Base-by-base conservation (phyloP, 1,140 invertebrate species). In the Rhopalosiphum padi region DNA sequence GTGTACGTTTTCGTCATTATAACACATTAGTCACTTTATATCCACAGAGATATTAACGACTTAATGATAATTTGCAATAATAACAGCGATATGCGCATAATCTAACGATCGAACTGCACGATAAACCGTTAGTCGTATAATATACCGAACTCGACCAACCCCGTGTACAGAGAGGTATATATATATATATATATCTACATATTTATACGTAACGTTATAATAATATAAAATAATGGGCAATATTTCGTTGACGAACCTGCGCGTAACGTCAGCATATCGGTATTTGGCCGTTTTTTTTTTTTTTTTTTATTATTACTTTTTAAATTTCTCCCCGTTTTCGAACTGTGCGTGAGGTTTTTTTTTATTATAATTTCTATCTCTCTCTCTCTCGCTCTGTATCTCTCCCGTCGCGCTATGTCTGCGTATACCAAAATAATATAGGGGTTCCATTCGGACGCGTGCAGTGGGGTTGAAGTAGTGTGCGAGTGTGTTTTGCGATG, bases 221-320 rank as follows among this genome's bases (percentile, higher is more conserved):
- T 55, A 51, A 51, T 51, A 51, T 60, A 60, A 60, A 30, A 7
- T 18, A 15, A 86, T 48, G 25, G 85, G 37, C 48, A 88, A 25
- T 89, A 89, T 89, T 51, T 89, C 51, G 87, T 89, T 51, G 48
- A 89, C 87, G 43, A 89, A 89, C n/a, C 87, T 89, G 87, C 87
- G 51, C 48, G n/a, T 23, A 55, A 53, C 48, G 87, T 51, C n/a
- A 35, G 48, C 48, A 55, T 30, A 86, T 89, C 48, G 87, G 87
- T 51, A 89, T 89, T 46, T 46, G 86, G 43, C 25, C 46, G 87
- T 22, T 88, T 89, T 89, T 89, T 89, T 89, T 51, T 18, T 87
- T 88, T 37, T 88, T 48, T n/a, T 51, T 37, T 41, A 68, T 68
- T 68, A 90, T 68, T 68, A 68, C 53, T 90, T 90, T 90, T 90